Base-by-base conservation (phyloP, 2,888 invertebrate genomes). In the Agapostemon virescens region DNA sequence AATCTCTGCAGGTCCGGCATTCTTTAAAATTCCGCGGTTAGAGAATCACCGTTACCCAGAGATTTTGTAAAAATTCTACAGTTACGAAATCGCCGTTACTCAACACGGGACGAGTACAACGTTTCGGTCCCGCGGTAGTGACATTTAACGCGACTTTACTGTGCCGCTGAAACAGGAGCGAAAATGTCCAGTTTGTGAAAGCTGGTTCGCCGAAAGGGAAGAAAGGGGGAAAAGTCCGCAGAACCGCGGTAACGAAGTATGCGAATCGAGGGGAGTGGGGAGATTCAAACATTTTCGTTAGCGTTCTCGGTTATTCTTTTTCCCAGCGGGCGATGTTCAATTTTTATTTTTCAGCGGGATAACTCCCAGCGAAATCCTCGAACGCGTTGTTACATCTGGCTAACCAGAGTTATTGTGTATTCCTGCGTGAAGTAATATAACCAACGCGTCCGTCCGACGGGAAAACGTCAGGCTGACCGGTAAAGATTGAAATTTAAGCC, bases 401-500 rank as follows among this genome's bases (percentile, higher is more conserved):
- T 38, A 68, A 67, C 55, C 69, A 49, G 36, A 49, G 33, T 80
- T 69, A 73, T 69, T 67, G 67, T 38, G 67, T 67, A 45, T 26
- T 42, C 75, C 26, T 63, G 75, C 73, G 76, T 72, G 70, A 79
- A 76, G 79, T 55, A 67, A 58, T 42, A 71, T 64, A 71, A 74
- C 45, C 36, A 66, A 9, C 42, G 26, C 6, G 38, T 1, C 55
- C 55, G 7, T 11, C 40, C 40, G 49, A 40, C 52, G 13, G 40
- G 61, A 69, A 66, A 72, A 82, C 66, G 79, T 68, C 26, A 30
- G 61, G 36, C 52, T n/a, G 40, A 45, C 67, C 52, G 80, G 73
- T 38, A 70, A 73, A 74, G 77, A 83, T 83, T 79, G 79, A 83
- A 84, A 85, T 85, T 84, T 83, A 84, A 84, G 67, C 80, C 69